Percentiles rank a stretch among this genome's conserved stretches.
These are phyloP conservation scores for Antheraea assamensis DNA, from an alignment of 2,888 invertebrate genomes.

Conservation along the genomic window DNA sequence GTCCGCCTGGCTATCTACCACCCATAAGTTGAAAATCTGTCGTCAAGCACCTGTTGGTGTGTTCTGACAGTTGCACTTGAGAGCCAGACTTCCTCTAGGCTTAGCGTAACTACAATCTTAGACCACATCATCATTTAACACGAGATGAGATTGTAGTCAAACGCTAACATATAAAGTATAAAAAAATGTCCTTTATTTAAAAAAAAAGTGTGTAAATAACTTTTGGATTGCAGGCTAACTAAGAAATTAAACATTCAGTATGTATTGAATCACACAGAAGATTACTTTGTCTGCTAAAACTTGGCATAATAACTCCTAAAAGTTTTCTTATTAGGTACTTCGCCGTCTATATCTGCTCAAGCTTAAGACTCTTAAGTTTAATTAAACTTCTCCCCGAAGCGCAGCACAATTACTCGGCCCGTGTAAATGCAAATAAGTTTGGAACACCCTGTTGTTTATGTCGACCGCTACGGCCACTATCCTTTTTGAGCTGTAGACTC, in stretches of 20 bases:
- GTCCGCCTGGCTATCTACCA: no score
- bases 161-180: no score
- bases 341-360: slow-evolving; percentile 66
- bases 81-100: no score
- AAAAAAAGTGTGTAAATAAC: not conserved
- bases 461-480: slow-evolving; percentile 50
- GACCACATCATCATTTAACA: no score
- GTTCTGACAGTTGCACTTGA: no score
- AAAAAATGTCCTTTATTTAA: no score
- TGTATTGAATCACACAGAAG: not conserved
- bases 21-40: no score
- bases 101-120: no score
- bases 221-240: not conserved
- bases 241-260: not conserved
- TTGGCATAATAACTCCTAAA: slow-evolving; percentile 51
- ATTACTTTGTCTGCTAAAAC: slow-evolving; percentile 16
- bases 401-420: slow-evolving; percentile 78
- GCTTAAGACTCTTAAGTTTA: slow-evolving; percentile 75
- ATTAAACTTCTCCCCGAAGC: slow-evolving; percentile 79
- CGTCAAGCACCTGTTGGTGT: no score
- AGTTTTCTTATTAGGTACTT: slow-evolving; percentile 74
- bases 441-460: slow-evolving; percentile 71
- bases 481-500: slow-evolving; percentile 43
- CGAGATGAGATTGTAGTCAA: no score
- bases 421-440: slow-evolving; percentile 81